These are phyloP conservation scores for Cephalopholis sonnerati DNA, from an alignment of 2,113 vertebrate genomes.

Conservation along the genomic window DNA sequence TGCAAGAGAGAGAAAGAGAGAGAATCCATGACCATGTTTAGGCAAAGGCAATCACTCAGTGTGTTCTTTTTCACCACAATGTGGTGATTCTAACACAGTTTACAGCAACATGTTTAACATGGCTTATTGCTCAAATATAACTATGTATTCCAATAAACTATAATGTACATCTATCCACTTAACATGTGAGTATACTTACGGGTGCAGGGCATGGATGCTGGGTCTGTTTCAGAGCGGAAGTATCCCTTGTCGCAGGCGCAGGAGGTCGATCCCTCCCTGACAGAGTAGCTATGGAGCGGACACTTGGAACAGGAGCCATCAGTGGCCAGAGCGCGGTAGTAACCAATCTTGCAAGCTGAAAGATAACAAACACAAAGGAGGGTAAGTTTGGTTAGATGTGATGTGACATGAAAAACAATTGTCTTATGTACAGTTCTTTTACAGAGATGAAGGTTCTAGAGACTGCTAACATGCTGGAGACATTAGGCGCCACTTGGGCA, in stretches of 20 bases:
- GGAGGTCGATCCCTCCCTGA: slow-evolving; percentile 94
- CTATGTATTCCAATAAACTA: no score
- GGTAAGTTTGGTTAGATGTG: neutral
- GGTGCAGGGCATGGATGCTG: slow-evolving; percentile 95
- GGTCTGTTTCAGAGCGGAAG: slow-evolving; percentile 93
- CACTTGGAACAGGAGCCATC: slow-evolving; percentile 94
- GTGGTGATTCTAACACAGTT: neutral
- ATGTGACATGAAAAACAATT: neutral
- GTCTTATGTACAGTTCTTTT: neutral
- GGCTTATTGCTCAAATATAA: no score
- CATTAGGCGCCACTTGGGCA: no score
- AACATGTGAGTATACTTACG: slow-evolving; percentile 86
- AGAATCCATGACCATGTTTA: slow-evolving; percentile 20
- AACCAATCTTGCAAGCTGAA: slow-evolving; percentile 96
- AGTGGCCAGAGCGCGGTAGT: slow-evolving; percentile 94
- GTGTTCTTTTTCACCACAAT: slow-evolving; percentile 2
- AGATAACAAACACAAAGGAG: slow-evolving; percentile 42
- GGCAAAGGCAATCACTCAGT: slow-evolving; percentile 3
- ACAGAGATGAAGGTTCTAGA: neutral
- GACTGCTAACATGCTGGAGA: no score
- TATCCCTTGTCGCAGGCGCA: slow-evolving; percentile 96
- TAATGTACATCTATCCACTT: no score
- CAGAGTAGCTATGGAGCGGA: slow-evolving; percentile 95
- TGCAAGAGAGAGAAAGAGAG: slow-evolving; percentile 17
- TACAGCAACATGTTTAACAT: no score